A percentile compares a stretch with the other conserved stretches of the same genome.
Evolutionary conservation across 1,140 invertebrate species (phyloP).

Genomic region (Lethrus apterus): DNA sequence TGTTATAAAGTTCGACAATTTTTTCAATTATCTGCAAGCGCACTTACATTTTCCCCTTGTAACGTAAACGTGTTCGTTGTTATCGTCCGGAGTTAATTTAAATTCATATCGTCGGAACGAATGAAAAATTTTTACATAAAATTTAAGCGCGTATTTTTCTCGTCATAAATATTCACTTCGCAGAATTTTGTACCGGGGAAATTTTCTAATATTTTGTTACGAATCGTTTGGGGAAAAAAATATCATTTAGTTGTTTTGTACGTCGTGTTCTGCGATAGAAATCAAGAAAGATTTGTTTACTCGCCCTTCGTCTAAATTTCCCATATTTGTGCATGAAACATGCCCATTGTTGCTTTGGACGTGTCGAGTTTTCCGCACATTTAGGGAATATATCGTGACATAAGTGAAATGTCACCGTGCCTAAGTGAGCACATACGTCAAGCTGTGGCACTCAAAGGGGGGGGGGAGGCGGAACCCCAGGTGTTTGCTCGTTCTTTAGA

Average conservation of each 20-base stretch:
- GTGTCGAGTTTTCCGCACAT: slow-evolving; percentile 5
- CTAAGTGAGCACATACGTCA: slow-evolving; percentile 28
- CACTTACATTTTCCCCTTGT: slow-evolving; percentile 5
- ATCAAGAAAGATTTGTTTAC: background rate
- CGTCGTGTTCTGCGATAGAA: background rate
- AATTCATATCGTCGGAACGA: slow-evolving; percentile 1
- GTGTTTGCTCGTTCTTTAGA: slow-evolving; percentile 22
- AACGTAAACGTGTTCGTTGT: slow-evolving; percentile 1
- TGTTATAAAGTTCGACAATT: background rate
- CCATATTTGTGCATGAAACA: background rate
- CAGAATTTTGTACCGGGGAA: no score
- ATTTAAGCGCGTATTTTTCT: background rate
- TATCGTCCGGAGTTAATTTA: slow-evolving; percentile 5
- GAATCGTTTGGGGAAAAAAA: no score
- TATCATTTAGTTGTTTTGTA: background rate
- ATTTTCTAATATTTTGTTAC: no score
- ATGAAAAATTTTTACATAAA: background rate
- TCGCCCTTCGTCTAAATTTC: background rate
- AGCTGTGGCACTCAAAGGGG: slow-evolving; percentile 6
- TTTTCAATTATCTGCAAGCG: background rate
- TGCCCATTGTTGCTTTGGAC: background rate
- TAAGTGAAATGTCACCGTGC: slow-evolving; percentile 30
- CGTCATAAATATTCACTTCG: no score
- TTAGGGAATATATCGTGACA: slow-evolving; percentile 17
- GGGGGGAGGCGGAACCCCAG: slow-evolving; percentile 17